A percentile compares a stretch with the other conserved stretches of the same genome.
These are phyloP conservation scores for Crotalus helleri DNA, from an alignment of 2,113 vertebrate genomes.

Conservation along the genomic window DNA sequence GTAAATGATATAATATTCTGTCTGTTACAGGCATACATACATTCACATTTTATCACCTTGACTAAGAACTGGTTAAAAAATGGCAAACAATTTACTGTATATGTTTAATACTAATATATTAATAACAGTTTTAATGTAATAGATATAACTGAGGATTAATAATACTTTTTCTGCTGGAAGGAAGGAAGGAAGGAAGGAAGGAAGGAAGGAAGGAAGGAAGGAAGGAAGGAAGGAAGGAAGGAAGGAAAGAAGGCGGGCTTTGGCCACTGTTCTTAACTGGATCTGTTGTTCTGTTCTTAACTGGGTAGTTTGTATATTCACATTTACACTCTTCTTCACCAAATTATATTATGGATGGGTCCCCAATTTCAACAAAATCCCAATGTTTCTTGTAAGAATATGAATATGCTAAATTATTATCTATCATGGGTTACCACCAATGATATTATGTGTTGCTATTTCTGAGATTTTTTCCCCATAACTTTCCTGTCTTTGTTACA, in stretches of 20 bases:
- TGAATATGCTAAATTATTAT: neutral
- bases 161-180: neutral
- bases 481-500: neutral
- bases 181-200: neutral
- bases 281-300: neutral
- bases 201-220: no score
- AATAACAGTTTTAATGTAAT: neutral
- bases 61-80: neutral
- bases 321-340: neutral
- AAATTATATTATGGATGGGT: neutral
- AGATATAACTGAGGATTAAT: neutral
- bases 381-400: neutral
- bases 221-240: no score
- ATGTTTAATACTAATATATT: neutral
- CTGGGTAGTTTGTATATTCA: neutral
- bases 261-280: no score
- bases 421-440: neutral
- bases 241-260: no score
- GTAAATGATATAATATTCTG: neutral
- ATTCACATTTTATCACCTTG: neutral
- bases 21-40: neutral
- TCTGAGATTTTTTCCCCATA: neutral
- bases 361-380: neutral
- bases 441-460: neutral
- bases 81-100: neutral